Evolutionary conservation across 2,113 vertebrate species (phyloP), one percentile per base, ranked within the genome.

Genomic region (Silurus glanis): DNA sequence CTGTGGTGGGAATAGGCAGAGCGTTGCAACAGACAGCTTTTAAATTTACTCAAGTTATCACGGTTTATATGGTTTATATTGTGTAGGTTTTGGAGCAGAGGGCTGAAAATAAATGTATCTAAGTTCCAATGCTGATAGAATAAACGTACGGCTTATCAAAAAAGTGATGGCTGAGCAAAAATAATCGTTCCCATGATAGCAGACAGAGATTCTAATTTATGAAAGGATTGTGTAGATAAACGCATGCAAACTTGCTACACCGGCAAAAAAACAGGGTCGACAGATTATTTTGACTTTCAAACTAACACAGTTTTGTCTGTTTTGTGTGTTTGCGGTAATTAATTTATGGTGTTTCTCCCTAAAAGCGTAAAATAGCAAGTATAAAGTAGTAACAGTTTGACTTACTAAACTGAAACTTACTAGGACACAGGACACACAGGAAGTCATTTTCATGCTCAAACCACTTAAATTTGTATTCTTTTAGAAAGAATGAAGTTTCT

Each of bases 21-120:
- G 23, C 8, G 16, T 19, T 21, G 83, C 45, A 69, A 69, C 61
- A 87, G 69, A 87, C 61, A 80, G 78, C 10, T n/a, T 76, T 76
- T 59, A 19, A 85, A 88, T 37, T 81, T 59, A 37, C 47, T 85
- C 21, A 8, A 56, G 86, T 66, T 86, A 81, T 83, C 59, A 75
- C 82, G 13, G n/a, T 86, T 80, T 85, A 37, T 59, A 45, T 12
- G 21, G 49, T 74, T 82, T 61, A 59, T 37, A 37, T 59, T 37
- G 4, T 45, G 76, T 59, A 19, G 55, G 28, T 82, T 67, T 85
- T 16, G 67, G 58, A 37, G 1, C 23, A 83, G 55, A 75, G 51
- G 82, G 64, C 5, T 75, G 21, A 23, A 67, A 80, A 78, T 64
- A 14, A 75, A 23, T 17, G 69, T 62, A 51, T 78, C 5, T 37